Evolutionary conservation across 2,797 vertebrate species (phyloP).

Genomic region (Miichthys miiuy): DNA sequence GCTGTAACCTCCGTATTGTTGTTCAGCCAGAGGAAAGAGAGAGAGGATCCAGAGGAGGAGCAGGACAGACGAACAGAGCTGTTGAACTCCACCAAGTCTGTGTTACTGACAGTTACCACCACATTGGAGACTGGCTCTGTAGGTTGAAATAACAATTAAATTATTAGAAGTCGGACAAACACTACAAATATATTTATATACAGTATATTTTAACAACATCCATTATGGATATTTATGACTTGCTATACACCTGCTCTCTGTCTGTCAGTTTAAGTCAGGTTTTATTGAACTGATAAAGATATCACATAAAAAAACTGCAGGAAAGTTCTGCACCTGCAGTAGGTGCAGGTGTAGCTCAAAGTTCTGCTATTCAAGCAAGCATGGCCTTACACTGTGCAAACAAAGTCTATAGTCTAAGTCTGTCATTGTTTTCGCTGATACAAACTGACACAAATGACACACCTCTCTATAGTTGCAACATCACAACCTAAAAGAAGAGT

Average conservation of each 20-base stretch:
- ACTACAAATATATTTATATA: too few relatives aligned
- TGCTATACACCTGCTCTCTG: background rate
- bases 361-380: background rate
- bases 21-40: constrained; percentile 74
- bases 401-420: too few relatives aligned
- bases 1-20: constrained; percentile 65
- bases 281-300: constrained; percentile 20
- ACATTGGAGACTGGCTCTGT: constrained; percentile 71
- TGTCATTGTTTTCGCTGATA: too few relatives aligned
- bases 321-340: background rate
- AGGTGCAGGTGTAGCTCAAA: background rate
- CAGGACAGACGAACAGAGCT: constrained; percentile 71
- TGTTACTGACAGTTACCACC: constrained; percentile 21
- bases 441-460: too few relatives aligned
- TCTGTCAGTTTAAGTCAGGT: background rate
- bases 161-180: background rate
- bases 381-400: too few relatives aligned
- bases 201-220: background rate
- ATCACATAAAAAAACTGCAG: constrained; percentile 6
- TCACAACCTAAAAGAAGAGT: too few relatives aligned
- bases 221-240: background rate
- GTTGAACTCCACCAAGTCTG: constrained; percentile 73
- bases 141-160: background rate
- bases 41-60: constrained; percentile 65
- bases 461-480: too few relatives aligned